Conservation (phyloP, 2,797 vertebrate genomes). For the Gallinago stenura region DNA sequence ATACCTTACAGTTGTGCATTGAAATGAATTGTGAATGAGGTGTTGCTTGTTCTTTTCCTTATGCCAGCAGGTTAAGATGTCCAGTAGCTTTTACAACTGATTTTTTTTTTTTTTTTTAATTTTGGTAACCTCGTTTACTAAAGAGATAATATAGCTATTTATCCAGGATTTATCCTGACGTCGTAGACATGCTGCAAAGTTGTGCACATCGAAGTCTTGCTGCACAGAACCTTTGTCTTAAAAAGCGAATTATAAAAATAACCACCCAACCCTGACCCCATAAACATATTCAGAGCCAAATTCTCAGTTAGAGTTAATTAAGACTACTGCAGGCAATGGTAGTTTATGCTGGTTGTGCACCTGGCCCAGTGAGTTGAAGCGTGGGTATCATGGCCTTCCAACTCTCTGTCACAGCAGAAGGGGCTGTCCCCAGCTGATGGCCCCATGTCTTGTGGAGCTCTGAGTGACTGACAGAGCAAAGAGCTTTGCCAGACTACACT, state of each 20-base stretch:
- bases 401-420: not conserved
- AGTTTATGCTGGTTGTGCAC: not conserved
- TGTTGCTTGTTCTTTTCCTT: not conserved
- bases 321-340: not conserved
- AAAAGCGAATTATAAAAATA: not conserved
- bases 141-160: not conserved
- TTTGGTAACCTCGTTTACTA: fast-evolving
- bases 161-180: not conserved
- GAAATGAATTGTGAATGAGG: not conserved
- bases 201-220: fast-evolving
- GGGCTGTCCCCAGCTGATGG: not conserved
- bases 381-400: not conserved
- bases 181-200: not conserved
- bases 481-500: not conserved
- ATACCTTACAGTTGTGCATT: fast-evolving
- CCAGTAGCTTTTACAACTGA: not conserved
- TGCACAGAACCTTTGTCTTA: not conserved
- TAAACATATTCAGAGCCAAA: not conserved
- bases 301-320: not conserved
- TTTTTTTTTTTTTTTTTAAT: not conserved
- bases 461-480: not conserved
- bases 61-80: not conserved
- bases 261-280: fast-evolving
- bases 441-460: not conserved
- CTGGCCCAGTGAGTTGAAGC: not conserved